These are phyloP conservation scores for Antennarius striatus DNA, from an alignment of 2,113 vertebrate genomes.

Conservation along the genomic window DNA sequence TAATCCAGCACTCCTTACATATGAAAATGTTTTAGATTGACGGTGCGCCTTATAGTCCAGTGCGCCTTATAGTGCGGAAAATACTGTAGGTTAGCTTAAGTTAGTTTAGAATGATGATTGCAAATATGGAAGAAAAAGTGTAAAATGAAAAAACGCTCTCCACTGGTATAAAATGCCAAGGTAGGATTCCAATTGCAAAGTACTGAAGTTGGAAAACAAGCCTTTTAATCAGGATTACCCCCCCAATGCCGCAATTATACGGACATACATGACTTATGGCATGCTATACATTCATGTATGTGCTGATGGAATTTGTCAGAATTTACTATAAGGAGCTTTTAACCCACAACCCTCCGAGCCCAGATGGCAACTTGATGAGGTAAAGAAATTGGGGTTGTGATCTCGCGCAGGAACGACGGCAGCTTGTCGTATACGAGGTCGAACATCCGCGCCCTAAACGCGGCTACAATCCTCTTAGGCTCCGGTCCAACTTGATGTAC, in stretches of 20 bases:
- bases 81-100: no score
- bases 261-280: background rate
- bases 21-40: no score
- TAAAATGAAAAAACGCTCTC: no score
- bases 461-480: conserved; percentile 61
- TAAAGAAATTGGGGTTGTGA: conserved; percentile 29
- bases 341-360: conserved; percentile 20
- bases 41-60: no score
- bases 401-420: conserved; percentile 26
- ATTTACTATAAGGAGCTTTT: conserved; percentile 37
- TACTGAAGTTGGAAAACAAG: conserved; percentile 10
- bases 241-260: background rate
- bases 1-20: no score
- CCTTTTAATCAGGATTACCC: conserved; percentile 36
- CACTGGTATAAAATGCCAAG: background rate
- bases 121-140: no score
- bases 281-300: conserved; percentile 5
- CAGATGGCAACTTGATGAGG: conserved; percentile 53
- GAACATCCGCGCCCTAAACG: conserved; percentile 26
- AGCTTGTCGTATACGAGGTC: conserved; percentile 17
- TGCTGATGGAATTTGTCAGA: conserved; percentile 25
- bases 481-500: conserved; percentile 52
- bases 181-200: background rate
- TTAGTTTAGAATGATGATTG: no score
- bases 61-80: no score